Evolutionary conservation across 2,888 invertebrate species (phyloP), one percentile per base, ranked within the genome.

Genomic region (Plebejus argus): DNA sequence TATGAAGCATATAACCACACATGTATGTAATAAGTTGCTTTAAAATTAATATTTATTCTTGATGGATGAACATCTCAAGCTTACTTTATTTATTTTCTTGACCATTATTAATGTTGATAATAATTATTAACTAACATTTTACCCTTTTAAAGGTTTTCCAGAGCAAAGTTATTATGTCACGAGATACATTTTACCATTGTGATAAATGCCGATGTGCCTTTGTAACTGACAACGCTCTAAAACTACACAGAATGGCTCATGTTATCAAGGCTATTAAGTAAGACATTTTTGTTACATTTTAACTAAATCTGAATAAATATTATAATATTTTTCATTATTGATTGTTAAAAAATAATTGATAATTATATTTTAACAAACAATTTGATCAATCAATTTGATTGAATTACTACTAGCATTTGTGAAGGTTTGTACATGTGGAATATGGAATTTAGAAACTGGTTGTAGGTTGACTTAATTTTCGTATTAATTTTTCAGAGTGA

Each of bases 181-280:
- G 7, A 39, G 20, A 33, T 33, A 77, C 10, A 23, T 61, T 77
- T 20, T 71, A 70, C 20, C 12, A 56, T 56, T 77, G 77, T 49
- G 15, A 70, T 8, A 77, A 75, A 76, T 80, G 80, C 56, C 1
- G 15, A 6, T 56, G 58, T n/a, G 75, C 20, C 1, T 81, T 80
- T 76, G 49, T 71, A 23, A 76, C 72, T 61, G 70, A 58, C 72
- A 35, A 56, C 0, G 75, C 79, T 12, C 78, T 78, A 18, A 77
- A 79, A 70, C 33, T 77, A 28, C 81, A 81, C 76, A 78, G 74
- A 77, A n/a, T 80, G 33, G 77, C 53, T 70, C 81, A 81, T 66
- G 70, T 76, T 74, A n/a, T 70, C 76, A 39, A 72, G 20, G 15
- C 71, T 77, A 77, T 78, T 61, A 76, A 77, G 72, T 72, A 72